Evolutionary conservation across 2,113 vertebrate genomes (phyloP).

Genomic region (Corydoras sp.): DNA sequence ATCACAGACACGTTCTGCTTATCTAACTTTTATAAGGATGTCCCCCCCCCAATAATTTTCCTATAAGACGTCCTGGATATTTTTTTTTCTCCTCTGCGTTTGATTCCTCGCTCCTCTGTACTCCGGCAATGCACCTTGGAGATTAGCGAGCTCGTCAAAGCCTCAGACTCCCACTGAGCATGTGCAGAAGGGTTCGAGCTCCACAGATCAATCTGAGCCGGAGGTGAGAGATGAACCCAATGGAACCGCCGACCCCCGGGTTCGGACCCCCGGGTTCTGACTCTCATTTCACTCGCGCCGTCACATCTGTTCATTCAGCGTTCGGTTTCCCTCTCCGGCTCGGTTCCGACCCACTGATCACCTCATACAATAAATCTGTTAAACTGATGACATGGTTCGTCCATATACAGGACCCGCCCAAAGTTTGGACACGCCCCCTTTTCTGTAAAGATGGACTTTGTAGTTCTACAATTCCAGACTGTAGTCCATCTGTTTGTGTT

Average conservation of each 20-base stretch:
- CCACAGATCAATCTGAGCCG: conserved; percentile 56
- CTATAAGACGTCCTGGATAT: conserved; percentile 31
- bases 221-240: conserved; percentile 48
- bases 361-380: too few relatives aligned
- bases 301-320: too few relatives aligned
- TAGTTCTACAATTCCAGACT: too few relatives aligned
- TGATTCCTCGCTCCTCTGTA: conserved; percentile 51
- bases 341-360: too few relatives aligned
- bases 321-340: too few relatives aligned
- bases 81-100: conserved; percentile 32
- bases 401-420: too few relatives aligned
- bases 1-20: conserved; percentile 40
- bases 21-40: conserved; percentile 48
- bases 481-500: too few relatives aligned
- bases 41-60: conserved; percentile 47
- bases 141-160: conserved; percentile 46
- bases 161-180: conserved; percentile 49
- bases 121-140: conserved; percentile 48
- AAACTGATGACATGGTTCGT: too few relatives aligned
- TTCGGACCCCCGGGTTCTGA: too few relatives aligned
- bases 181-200: conserved; percentile 35
- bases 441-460: too few relatives aligned
- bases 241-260: conserved; percentile 52
- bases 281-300: neutral
- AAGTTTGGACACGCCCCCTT: too few relatives aligned